Evolutionary conservation across 2,113 vertebrate genomes (phyloP).

Genomic region (Laticauda laticaudata): DNA sequence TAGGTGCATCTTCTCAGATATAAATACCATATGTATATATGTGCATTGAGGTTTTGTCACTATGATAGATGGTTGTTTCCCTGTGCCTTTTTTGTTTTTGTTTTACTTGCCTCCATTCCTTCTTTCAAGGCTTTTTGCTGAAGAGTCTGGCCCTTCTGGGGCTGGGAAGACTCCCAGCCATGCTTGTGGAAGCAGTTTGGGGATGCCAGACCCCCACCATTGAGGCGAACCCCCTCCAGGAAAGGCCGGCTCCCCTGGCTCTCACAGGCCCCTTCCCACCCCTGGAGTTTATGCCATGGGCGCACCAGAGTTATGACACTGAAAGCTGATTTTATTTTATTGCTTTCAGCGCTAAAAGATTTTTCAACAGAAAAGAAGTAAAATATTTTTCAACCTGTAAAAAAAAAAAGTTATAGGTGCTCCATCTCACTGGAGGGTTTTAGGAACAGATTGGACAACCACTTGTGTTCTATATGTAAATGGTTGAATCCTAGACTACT

Average conservation of each 20-base stretch:
- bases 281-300: conserved; percentile 11
- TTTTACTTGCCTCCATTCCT: background rate
- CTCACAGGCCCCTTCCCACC: fast-evolving
- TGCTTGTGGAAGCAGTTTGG: background rate
- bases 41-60: conserved; percentile 66
- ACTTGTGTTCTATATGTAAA: no score
- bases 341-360: conserved; percentile 51
- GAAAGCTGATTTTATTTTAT: conserved; percentile 58
- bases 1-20: conserved; percentile 37
- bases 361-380: conserved; percentile 55
- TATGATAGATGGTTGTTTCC: conserved; percentile 33
- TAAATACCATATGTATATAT: conserved; percentile 68
- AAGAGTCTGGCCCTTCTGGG: background rate
- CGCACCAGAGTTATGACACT: conserved; percentile 34
- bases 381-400: conserved; percentile 44
- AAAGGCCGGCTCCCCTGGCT: background rate
- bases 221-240: no score
- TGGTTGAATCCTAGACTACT: no score
- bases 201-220: background rate
- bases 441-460: no score
- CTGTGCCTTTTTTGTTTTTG: background rate
- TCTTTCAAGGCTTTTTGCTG: background rate
- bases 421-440: no score
- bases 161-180: background rate
- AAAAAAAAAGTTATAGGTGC: no score